phyloP scores from a whole-genome alignment of 2,113 vertebrate species.

The Lethenteron reissneri region DNA sequence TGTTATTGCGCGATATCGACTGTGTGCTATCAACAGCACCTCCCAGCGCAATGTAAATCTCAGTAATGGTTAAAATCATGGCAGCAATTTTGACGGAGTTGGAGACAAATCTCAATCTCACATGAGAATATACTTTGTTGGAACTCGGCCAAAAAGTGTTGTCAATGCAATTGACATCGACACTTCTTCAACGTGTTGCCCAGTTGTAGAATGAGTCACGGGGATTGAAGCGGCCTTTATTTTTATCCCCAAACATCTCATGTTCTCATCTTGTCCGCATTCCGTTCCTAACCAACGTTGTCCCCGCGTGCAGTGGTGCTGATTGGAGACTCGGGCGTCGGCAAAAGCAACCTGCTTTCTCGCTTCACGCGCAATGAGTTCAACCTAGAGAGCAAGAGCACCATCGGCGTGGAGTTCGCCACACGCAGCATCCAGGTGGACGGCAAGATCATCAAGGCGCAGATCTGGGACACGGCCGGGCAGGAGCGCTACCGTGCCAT shows the following conservation, averaged over 20 bases:
- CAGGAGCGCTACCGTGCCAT: conserved; percentile 57
- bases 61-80: too few species aligned
- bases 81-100: too few species aligned
- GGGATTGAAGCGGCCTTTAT: neutral
- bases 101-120: too few species aligned
- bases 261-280: neutral
- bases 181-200: neutral
- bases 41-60: too few species aligned
- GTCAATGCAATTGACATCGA: too few species aligned
- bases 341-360: conserved; percentile 53
- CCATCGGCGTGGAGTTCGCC: conserved; percentile 56
- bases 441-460: conserved; percentile 45
- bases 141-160: too few species aligned
- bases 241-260: neutral
- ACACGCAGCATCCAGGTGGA: conserved; percentile 53
- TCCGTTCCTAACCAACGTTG: neutral
- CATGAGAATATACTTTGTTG: too few species aligned
- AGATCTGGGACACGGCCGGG: conserved; percentile 57
- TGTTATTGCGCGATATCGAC: too few species aligned
- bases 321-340: conserved; percentile 51
- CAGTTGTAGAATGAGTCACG: neutral
- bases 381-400: conserved; percentile 56
- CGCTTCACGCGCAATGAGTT: conserved; percentile 63
- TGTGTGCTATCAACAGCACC: too few species aligned
- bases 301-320: conserved; percentile 31